These are phyloP conservation scores for Heteromormyrus szaboi DNA, from an alignment of 2,797 vertebrate genomes.

Conservation along the genomic window DNA sequence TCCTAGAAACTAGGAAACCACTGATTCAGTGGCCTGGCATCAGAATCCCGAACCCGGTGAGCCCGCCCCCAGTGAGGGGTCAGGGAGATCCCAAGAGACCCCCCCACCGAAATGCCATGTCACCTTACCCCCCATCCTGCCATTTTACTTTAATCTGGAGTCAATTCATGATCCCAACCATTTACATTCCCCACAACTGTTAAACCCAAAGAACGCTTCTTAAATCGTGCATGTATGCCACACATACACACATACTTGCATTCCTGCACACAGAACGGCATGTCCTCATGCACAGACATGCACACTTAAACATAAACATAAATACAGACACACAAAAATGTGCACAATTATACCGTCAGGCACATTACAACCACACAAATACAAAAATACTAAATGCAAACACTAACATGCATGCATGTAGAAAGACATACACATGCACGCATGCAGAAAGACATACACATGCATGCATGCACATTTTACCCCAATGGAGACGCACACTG, in stretches of 20 bases:
- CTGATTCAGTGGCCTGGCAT: conserved; percentile 20
- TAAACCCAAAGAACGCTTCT: conserved; percentile 39
- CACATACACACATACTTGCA: background rate
- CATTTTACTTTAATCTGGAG: conserved; percentile 21
- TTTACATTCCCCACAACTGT: conserved; percentile 43
- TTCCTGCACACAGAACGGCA: background rate
- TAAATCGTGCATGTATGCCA: background rate
- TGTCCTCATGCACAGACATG: background rate
- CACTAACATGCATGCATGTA: background rate
- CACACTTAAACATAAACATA: background rate
- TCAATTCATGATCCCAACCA: conserved; percentile 50
- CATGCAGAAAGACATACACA: background rate
- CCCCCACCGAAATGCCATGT: background rate
- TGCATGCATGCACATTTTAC: background rate
- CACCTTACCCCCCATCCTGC: background rate
- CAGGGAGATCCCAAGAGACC: background rate
- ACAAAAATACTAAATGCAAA: background rate
- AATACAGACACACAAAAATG: background rate
- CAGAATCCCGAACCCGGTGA: background rate
- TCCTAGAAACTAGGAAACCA: conserved; percentile 34
- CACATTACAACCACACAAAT: background rate
- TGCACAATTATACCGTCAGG: background rate
- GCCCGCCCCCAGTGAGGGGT: background rate
- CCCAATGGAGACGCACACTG: background rate
- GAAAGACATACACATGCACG: too few relatives aligned